Percentiles rank a stretch among this genome's conserved stretches.
Evolutionary conservation across 2,113 vertebrate genomes (phyloP).

Genomic region (Colistium nudipinnis): DNA sequence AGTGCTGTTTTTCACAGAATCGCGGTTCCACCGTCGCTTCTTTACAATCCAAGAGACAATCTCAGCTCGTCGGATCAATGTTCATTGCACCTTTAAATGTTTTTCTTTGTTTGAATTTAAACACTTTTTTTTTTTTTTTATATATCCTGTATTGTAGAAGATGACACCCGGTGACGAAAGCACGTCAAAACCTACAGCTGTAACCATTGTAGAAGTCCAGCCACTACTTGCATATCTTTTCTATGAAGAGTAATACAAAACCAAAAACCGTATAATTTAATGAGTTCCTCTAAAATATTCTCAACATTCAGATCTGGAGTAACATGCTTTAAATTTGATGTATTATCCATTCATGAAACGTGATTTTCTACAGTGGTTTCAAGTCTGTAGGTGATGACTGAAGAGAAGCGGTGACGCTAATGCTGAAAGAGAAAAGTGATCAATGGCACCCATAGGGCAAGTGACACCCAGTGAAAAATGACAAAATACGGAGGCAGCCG

Average conservation of each 20-base stretch:
- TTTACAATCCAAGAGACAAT: slow-evolving; percentile 27
- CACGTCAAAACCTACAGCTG: slow-evolving; percentile 19
- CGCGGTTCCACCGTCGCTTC: slow-evolving; percentile 19
- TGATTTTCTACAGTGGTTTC: slow-evolving; percentile 36
- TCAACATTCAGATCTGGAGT: not conserved
- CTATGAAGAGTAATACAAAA: not conserved
- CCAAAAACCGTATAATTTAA: not conserved
- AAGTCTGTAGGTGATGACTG: slow-evolving; percentile 7
- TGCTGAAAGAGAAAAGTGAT: slow-evolving; percentile 18
- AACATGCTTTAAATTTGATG: not conserved
- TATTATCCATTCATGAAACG: not conserved
- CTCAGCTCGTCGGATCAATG: slow-evolving; percentile 35
- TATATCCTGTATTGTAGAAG: not conserved
- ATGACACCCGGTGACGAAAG: slow-evolving; percentile 17
- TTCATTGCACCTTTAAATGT: slow-evolving; percentile 43
- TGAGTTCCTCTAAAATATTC: not conserved
- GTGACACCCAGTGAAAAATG: slow-evolving; percentile 54
- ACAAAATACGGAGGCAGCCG: slow-evolving; percentile 48
- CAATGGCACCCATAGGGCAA: slow-evolving; percentile 47
- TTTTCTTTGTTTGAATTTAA: no score
- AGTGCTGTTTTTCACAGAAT: slow-evolving; percentile 43
- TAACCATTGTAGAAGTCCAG: slow-evolving; percentile 44
- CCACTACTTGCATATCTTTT: not conserved
- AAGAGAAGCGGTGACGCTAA: slow-evolving; percentile 52
- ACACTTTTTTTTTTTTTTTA: no score